Base-by-base conservation (phyloP, 1,140 invertebrate genomes). In the Holcopasites calliopsidis region DNA sequence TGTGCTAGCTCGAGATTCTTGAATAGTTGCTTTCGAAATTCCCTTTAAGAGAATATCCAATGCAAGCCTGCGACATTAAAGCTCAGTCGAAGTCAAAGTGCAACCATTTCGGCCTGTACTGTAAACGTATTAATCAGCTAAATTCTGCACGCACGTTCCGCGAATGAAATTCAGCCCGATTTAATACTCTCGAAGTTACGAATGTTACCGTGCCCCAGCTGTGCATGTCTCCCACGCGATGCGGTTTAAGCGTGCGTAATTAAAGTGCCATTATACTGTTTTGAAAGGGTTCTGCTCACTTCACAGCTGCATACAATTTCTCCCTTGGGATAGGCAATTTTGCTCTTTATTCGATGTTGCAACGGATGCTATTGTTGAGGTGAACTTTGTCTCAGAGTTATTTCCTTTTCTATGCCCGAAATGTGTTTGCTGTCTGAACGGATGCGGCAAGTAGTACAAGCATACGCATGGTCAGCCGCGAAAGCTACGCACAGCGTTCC, bases 101-200 rank as follows among this genome's bases (percentile, higher is more conserved):
- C 18, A 28, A 57, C 11, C 38, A 33, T 57, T 69, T 55, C 38
- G 38, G 33, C 0, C 10, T n/a, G 5, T 28, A 2, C 54, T 47
- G 26, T 11, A 23, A 57, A 55, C 16, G 21, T 18, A 40, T 47
- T 26, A 18, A n/a, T n/a, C 40, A 47, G 40, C 10, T 21, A 3
- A 31, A 70, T 70, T 28, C 47, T 28, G 1, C 40, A 16, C 4
- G 13, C 54, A 23, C 33, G 38, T 33, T 6, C 66, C 49, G 3
- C 26, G 44, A 69, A 69, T 47, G 40, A 44, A 44, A 69, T 69
- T 69, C 54, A 28, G 18, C 33, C 16, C 26, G 35, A 28, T 13
- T 69, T 69, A 69, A 57, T 57, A 42, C n/a, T 7, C 26, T 35
- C 26, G 18, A 26, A 23, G n/a, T 23, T 33, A 38, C 26, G 6